Evolutionary conservation across 2,888 invertebrate genomes (phyloP).

Genomic region (Terebella lapidaria): DNA sequence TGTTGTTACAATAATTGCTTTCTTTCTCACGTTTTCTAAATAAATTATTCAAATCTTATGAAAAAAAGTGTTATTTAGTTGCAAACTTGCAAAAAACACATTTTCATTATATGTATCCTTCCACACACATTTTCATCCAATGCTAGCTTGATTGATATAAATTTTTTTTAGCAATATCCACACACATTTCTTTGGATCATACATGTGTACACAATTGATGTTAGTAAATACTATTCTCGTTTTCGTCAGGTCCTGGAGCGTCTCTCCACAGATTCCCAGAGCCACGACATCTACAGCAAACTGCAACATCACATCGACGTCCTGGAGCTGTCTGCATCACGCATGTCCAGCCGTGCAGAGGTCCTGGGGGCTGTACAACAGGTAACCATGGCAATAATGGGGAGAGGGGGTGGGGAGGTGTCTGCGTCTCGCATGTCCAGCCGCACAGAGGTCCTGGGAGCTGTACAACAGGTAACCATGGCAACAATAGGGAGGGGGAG

Average conservation of each 20-base stretch:
- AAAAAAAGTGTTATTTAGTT: too few species aligned
- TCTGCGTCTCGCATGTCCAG: slow-evolving; percentile 54
- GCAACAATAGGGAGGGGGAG: too few species aligned
- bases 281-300: slow-evolving; percentile 57
- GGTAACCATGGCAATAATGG: too few species aligned
- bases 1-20: too few species aligned
- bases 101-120: too few species aligned
- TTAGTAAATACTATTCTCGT: neutral
- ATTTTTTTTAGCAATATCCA: too few species aligned
- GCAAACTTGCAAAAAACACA: too few species aligned
- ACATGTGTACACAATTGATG: neutral
- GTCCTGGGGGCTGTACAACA: slow-evolving; percentile 61
- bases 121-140: too few species aligned
- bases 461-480: slow-evolving; percentile 58
- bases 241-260: slow-evolving; percentile 53
- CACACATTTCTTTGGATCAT: too few species aligned
- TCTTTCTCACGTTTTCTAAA: too few species aligned
- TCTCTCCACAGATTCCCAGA: slow-evolving; percentile 57
- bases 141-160: too few species aligned
- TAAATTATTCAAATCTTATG: too few species aligned
- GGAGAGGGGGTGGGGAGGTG: slow-evolving; percentile 42
- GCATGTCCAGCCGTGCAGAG: slow-evolving; percentile 56
- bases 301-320: slow-evolving; percentile 57
- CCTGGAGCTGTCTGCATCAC: slow-evolving; percentile 52
- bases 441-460: slow-evolving; percentile 59